Conservation (phyloP, 1,140 invertebrate genomes). For the Saccostrea cuccullata region DNA sequence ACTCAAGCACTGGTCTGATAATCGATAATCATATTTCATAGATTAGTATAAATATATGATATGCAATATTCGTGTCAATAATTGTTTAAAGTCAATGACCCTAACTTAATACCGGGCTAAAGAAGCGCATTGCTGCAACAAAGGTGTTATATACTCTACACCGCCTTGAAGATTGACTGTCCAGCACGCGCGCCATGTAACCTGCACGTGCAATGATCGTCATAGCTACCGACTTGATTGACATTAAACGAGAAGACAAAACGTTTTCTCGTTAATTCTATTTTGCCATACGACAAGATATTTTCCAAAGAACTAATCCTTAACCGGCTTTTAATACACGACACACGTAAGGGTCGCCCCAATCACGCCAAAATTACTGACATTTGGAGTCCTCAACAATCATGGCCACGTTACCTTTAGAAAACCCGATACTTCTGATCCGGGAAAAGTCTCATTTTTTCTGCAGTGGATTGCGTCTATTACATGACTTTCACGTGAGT, state of each 20-base stretch:
- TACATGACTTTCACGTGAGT: conserved; percentile 25
- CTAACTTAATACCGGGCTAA: background rate
- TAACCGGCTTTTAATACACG: conserved; percentile 24
- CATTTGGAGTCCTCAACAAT: conserved; percentile 5
- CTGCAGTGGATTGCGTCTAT: conserved; percentile 10
- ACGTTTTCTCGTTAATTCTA: conserved; percentile 34
- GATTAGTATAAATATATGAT: background rate
- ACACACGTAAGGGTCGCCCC: conserved; percentile 20
- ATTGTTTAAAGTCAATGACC: conserved; percentile 23
- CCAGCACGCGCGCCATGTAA: conserved; percentile 20
- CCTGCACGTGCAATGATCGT: conserved; percentile 20
- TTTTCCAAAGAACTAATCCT: background rate
- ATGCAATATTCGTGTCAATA: conserved; percentile 22
- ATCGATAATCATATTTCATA: too few species aligned
- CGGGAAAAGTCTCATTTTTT: conserved; percentile 23
- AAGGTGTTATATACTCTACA: background rate
- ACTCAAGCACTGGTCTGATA: background rate
- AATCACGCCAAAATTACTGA: conserved; percentile 12
- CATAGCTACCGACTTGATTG: conserved; percentile 14
- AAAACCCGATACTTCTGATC: conserved; percentile 23
- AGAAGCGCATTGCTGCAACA: background rate
- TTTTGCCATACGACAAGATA: background rate
- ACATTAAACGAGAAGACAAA: conserved; percentile 28
- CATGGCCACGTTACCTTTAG: background rate
- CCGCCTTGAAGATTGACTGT: background rate